Evolutionary conservation across 64 coral and sea anemone genomes (phyloP).

Genomic region (Orbicella faveolata): DNA sequence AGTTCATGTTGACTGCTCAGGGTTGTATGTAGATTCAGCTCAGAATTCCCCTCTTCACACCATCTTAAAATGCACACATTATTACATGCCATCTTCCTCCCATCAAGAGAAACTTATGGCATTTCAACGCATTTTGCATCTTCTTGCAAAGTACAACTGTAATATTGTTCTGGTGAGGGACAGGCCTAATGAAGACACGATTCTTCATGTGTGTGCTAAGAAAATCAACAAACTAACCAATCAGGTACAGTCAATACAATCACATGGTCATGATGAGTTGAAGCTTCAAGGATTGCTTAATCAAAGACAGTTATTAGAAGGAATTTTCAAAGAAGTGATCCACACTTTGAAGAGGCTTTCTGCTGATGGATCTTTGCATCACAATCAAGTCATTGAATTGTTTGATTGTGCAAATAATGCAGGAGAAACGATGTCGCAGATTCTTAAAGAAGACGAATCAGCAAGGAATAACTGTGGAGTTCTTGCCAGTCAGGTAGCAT

Average conservation of each 20-base stretch:
- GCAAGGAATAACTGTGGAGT: not conserved
- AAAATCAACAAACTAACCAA: not conserved
- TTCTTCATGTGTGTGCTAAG: conserved; percentile 4
- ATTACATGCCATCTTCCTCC: not conserved
- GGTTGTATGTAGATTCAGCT: not conserved
- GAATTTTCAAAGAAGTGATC: not conserved
- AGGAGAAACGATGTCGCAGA: not conserved
- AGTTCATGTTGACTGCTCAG: not conserved
- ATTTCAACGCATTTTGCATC: not conserved
- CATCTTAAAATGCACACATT: not conserved
- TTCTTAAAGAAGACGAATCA: not conserved
- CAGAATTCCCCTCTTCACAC: not conserved
- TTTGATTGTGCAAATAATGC: not conserved
- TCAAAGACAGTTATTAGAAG: not conserved
- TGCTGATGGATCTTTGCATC: not conserved
- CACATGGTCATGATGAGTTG: not conserved
- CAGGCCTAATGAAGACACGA: not conserved
- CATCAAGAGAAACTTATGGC: not conserved
- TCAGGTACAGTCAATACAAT: not conserved
- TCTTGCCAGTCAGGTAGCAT: not conserved
- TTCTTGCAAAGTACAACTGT: conserved; percentile 4
- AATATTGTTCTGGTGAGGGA: not conserved
- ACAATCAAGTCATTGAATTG: not conserved
- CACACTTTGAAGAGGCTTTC: not conserved
- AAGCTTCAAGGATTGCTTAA: not conserved